Conservation (phyloP, 2,797 vertebrate species). For the Oryzias sinensis region DNA sequence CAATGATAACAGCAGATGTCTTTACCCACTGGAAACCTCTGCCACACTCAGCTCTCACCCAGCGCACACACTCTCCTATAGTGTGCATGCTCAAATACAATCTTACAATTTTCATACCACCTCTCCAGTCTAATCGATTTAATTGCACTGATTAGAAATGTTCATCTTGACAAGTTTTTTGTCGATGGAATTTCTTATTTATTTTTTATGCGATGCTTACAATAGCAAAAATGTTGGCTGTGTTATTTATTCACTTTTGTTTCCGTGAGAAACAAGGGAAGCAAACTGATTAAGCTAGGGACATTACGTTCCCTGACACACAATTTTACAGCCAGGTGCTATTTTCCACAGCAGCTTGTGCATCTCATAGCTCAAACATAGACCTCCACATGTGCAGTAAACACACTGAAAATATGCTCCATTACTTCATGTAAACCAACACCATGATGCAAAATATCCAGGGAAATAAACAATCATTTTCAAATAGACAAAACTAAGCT, state of each 20-base stretch:
- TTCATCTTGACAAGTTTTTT: conserved; percentile 11
- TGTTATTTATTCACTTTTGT: conserved; percentile 15
- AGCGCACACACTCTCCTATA: conserved; percentile 23
- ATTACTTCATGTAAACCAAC: not conserved
- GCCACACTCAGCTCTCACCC: conserved; percentile 25
- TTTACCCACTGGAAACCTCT: conserved; percentile 36
- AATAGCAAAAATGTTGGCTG: conserved; percentile 30
- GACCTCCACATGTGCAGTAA: not conserved
- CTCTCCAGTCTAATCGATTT: conserved; percentile 32
- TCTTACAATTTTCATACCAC: conserved; percentile 18
- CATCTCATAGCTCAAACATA: not conserved
- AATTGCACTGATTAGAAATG: conserved; percentile 43
- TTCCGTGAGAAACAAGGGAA: conserved; percentile 16
- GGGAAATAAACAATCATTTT: not conserved
- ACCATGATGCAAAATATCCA: too few species aligned
- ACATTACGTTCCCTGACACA: conserved; percentile 10
- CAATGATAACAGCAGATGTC: conserved; percentile 30
- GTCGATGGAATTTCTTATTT: conserved; percentile 18
- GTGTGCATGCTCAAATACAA: conserved; percentile 13
- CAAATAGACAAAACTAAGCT: not conserved
- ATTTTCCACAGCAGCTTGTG: not conserved
- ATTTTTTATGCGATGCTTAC: not conserved
- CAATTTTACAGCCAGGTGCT: conserved; percentile 4
- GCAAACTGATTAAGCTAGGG: conserved; percentile 23
- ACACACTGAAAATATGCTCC: not conserved